Evolutionary conservation across 53 echinoderm and acorn worm genomes (phyloP), one percentile per base, ranked within the genome.

Genomic region (Actinopyga echinites): DNA sequence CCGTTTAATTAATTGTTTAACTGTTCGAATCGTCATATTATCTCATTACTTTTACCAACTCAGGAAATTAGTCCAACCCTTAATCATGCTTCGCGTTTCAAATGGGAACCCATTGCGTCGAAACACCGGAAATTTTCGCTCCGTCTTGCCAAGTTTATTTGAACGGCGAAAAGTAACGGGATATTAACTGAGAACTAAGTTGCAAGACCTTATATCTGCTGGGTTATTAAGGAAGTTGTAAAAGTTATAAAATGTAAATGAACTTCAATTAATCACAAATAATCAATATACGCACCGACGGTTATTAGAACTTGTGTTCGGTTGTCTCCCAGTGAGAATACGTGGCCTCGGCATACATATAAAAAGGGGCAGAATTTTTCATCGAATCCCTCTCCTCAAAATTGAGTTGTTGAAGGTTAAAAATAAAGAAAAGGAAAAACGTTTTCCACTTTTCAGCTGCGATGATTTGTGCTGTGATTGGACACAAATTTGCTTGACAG

Each of bases 211-310:
- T 69, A 49, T 19, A 26, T 31, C 49, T 30, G 56, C 49, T 44
- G 42, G 69, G 54, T 77, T 77, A 77, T 77, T 77, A 56, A 56
- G 77, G 77, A 77, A 77, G 77, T 77, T 55, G 77, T 77, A 77
- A 77, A 75, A 77, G 55, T 77, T 54, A 77, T 77, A 77, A 77
- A 77, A 77, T 77, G 77, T 56, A 77, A 77, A 77, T 77, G 77
- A 77, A 77, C 77, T 30, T 55, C 28, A 77, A 77, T 77, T 77
- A 77, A 77, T 77, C 77, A 77, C 54, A 53, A 77, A 77, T 55
- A 77, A 54, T 49, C 49, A 49, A 49, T 49, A 49, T 49, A 17
- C 49, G 49, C 15, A 49, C 49, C 13, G 49, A 49, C 49, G 49
- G 49, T 49, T 49, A 49, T 49, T 49, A 49, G 49, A 49, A 49